Percentiles rank a stretch among this genome's conserved stretches.
phyloP scores from a whole-genome alignment of 2,888 invertebrate species.

The Platycheirus rosarum region DNA sequence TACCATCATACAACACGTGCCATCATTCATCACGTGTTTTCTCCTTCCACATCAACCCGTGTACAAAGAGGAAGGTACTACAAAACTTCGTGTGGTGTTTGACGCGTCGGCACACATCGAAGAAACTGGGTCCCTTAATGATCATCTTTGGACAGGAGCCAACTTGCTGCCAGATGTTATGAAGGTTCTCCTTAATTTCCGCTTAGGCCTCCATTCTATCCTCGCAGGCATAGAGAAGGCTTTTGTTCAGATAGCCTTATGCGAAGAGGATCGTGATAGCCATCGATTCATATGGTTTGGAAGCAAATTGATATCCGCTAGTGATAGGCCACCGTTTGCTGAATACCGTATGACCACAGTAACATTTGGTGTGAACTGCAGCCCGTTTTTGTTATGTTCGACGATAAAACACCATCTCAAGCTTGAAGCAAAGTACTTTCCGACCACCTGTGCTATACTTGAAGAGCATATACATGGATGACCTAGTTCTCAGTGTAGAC shows the following conservation, averaged over 20 bases:
- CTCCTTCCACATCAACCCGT: constrained; percentile 22
- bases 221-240: constrained; percentile 30
- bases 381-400: constrained; percentile 28
- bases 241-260: constrained; percentile 3
- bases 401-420: constrained; percentile 1
- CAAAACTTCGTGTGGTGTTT: too few relatives aligned
- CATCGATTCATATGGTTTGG: constrained; percentile 32
- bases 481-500: constrained; percentile 11
- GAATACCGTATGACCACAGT: constrained; percentile 24
- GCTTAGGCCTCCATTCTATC: constrained; percentile 16
- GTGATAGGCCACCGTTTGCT: constrained; percentile 1
- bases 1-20: neutral
- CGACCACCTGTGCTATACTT: neutral
- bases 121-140: constrained; percentile 14
- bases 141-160: constrained; percentile 40
- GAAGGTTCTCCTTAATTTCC: constrained; percentile 24
- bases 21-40: constrained; percentile 18
- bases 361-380: constrained; percentile 35
- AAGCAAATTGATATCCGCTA: neutral
- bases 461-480: constrained; percentile 35
- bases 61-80: too few relatives aligned
- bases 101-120: constrained; percentile 12
- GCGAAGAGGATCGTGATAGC: constrained; percentile 13
- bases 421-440: constrained; percentile 3
- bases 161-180: constrained; percentile 47